phyloP scores from a whole-genome alignment of 2,888 invertebrate genomes.

The Microplitis manilae region DNA sequence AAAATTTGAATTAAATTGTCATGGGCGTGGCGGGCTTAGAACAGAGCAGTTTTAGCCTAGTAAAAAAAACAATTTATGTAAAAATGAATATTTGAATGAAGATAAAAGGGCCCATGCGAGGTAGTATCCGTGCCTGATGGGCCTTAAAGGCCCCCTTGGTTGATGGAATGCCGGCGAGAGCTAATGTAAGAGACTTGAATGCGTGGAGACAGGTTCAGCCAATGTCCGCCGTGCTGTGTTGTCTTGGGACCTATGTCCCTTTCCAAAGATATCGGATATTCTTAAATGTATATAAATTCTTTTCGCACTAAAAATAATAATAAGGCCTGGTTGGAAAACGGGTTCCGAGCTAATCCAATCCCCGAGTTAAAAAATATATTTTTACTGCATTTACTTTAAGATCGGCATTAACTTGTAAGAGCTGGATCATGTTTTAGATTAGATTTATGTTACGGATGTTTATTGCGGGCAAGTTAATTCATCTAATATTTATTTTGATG shows the following conservation, averaged over 20 bases:
- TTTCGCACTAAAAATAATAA: background rate
- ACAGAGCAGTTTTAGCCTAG: too few relatives aligned
- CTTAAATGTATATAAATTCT: conserved; percentile 9
- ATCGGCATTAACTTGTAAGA: too few relatives aligned
- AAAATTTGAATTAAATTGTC: background rate
- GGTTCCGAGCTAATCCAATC: too few relatives aligned
- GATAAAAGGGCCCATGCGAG: conserved; percentile 48
- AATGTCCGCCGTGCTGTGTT: conserved; percentile 60
- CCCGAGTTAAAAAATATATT: too few relatives aligned
- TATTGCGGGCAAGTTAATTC: background rate
- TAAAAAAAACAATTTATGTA: too few relatives aligned
- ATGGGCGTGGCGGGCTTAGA: too few relatives aligned
- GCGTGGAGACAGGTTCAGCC: conserved; percentile 70
- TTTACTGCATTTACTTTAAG: too few relatives aligned
- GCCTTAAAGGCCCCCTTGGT: conserved; percentile 58
- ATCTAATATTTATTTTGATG: background rate
- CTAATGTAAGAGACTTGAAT: conserved; percentile 65
- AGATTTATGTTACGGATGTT: too few relatives aligned
- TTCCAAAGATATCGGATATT: conserved; percentile 70
- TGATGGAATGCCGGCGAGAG: conserved; percentile 68
- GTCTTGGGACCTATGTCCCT: conserved; percentile 65
- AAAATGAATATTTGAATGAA: background rate
- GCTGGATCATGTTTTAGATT: too few relatives aligned
- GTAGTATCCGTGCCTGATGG: conserved; percentile 51
- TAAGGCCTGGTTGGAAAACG: too few relatives aligned